phyloP scores from a whole-genome alignment of 2,888 invertebrate species.

The Tipula vernalis region DNA sequence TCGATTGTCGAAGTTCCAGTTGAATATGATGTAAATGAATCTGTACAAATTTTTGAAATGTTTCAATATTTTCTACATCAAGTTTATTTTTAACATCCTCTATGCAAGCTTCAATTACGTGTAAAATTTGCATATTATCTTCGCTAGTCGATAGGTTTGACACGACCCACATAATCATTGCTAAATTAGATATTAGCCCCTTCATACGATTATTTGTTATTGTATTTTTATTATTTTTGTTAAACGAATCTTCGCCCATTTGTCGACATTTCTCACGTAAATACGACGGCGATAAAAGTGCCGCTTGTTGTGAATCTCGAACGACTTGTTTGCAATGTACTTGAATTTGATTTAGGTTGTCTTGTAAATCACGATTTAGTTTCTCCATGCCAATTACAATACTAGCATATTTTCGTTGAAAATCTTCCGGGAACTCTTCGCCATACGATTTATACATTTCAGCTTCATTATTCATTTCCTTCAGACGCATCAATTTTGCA shows the following conservation, averaged over 20 bases:
- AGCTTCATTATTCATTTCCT: conserved; percentile 80
- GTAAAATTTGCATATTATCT: conserved; percentile 80
- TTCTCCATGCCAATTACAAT: conserved; percentile 80
- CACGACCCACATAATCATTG: conserved; percentile 59
- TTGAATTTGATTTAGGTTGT: conserved; percentile 75
- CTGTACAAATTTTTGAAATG: conserved; percentile 81
- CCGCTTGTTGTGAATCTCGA: conserved; percentile 72
- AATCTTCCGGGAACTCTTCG: conserved; percentile 68
- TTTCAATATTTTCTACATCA: conserved; percentile 57
- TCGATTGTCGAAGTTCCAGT: conserved; percentile 24
- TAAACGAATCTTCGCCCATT: conserved; percentile 70
- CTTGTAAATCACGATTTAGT: conserved; percentile 78
- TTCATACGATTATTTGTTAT: conserved; percentile 50
- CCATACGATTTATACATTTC: conserved; percentile 76
- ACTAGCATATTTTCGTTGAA: conserved; percentile 81
- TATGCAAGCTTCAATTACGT: conserved; percentile 82
- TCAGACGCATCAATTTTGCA: conserved; percentile 63
- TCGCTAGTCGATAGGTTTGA: conserved; percentile 44
- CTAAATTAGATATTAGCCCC: conserved; percentile 72
- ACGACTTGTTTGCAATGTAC: conserved; percentile 73
- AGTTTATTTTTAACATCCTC: conserved; percentile 75
- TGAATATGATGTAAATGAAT: conserved; percentile 55
- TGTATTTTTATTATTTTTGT: conserved; percentile 51
- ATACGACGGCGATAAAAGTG: conserved; percentile 80
- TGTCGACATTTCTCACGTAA: conserved; percentile 76